A percentile compares a stretch with the other conserved stretches of the same genome.
Evolutionary conservation across 2,113 vertebrate species (phyloP).

Genomic region (Dasyprocta punctata): DNA sequence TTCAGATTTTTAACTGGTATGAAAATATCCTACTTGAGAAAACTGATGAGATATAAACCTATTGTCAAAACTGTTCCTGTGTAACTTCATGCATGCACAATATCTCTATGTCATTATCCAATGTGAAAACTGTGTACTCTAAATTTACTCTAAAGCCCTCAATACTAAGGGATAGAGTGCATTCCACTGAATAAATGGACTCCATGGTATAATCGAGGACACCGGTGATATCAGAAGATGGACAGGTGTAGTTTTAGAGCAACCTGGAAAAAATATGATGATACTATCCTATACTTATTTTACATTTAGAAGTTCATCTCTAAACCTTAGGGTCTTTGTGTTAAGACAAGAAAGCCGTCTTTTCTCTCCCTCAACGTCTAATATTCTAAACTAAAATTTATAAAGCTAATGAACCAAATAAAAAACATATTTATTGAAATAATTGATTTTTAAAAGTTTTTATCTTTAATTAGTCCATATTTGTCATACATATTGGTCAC

Average conservation of each 20-base stretch:
- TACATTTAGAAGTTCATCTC: neutral
- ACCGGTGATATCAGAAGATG: neutral
- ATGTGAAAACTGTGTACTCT: neutral
- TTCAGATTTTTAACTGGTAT: neutral
- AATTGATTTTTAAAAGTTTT: neutral
- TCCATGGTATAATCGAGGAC: neutral
- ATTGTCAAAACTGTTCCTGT: neutral
- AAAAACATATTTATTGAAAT: neutral
- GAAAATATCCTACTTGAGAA: neutral
- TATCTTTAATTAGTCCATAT: neutral
- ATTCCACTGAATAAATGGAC: neutral
- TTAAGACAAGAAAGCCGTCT: neutral
- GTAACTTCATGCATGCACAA: neutral
- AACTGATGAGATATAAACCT: neutral
- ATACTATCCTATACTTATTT: neutral
- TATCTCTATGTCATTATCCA: neutral
- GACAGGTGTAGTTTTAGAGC: neutral
- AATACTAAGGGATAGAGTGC: neutral
- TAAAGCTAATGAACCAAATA: neutral
- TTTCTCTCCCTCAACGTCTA: neutral
- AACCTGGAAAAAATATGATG: neutral
- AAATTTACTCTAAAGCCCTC: neutral
- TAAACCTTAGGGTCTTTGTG: neutral
- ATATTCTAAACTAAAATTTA: neutral
- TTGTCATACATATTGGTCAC: neutral